phyloP scores from a whole-genome alignment of 2,888 invertebrate genomes.

The Podotricha telesiphe region DNA sequence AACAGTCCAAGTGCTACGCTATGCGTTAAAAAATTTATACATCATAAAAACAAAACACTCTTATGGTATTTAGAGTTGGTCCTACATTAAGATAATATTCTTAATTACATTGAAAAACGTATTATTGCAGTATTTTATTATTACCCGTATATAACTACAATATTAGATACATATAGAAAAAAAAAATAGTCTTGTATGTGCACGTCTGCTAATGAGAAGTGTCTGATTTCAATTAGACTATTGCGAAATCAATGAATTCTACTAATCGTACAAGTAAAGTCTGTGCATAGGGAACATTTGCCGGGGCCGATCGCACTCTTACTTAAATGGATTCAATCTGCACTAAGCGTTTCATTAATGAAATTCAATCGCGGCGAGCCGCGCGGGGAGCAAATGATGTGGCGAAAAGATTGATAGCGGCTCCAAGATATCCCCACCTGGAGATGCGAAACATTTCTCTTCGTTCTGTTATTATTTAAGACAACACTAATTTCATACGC shows the following conservation, averaged over 20 bases:
- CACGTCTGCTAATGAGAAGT: constrained; percentile 2
- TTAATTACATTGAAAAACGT: too few relatives aligned
- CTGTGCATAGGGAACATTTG: constrained; percentile 47
- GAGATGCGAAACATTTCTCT: constrained; percentile 28
- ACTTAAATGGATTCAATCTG: constrained; percentile 82
- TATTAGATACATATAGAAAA: background rate
- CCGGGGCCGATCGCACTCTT: constrained; percentile 67
- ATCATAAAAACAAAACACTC: too few relatives aligned
- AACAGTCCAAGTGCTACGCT: too few relatives aligned
- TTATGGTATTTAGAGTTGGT: too few relatives aligned
- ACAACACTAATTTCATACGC: background rate
- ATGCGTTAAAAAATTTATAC: too few relatives aligned
- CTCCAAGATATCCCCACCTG: constrained; percentile 37
- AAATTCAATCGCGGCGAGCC: constrained; percentile 78
- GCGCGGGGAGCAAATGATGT: constrained; percentile 81
- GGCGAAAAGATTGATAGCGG: constrained; percentile 80
- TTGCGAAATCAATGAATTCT: constrained; percentile 26
- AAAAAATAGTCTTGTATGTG: background rate
- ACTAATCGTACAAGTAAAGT: constrained; percentile 27
- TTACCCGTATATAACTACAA: too few relatives aligned
- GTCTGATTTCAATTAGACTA: constrained; percentile 18
- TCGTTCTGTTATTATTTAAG: constrained; percentile 4
- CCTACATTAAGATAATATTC: too few relatives aligned
- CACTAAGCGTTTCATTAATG: constrained; percentile 83
- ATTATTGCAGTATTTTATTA: too few relatives aligned